These are phyloP conservation scores for Anas platyrhynchos DNA, from an alignment of 2,113 vertebrate genomes.

Conservation along the genomic window DNA sequence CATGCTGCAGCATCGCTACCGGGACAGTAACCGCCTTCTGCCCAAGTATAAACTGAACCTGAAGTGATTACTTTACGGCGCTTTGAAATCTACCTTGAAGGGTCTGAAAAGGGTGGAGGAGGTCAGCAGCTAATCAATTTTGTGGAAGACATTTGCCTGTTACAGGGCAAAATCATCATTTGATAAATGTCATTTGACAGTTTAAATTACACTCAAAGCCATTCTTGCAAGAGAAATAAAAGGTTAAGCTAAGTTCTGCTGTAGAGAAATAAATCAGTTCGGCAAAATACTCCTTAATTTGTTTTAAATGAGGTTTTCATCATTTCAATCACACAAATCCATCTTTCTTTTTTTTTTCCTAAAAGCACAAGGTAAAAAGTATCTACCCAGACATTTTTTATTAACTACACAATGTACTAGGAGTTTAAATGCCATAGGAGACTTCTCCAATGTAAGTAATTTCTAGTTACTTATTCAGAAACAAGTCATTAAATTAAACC, in stretches of 20 bases:
- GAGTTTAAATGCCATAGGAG: not conserved
- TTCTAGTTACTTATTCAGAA: not conserved
- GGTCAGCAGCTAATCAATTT: constrained; percentile 70
- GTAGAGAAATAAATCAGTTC: constrained; percentile 60
- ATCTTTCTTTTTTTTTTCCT: not conserved
- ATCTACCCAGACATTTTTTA: not conserved
- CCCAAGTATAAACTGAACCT: constrained; percentile 48
- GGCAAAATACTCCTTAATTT: constrained; percentile 61
- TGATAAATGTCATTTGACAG: constrained; percentile 71
- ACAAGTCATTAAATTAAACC: not conserved
- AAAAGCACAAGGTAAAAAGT: constrained; percentile 3
- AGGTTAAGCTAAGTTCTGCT: constrained; percentile 64
- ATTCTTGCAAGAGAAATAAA: constrained; percentile 67
- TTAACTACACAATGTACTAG: not conserved
- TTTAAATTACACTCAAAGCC: constrained; percentile 63
- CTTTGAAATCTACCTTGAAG: constrained; percentile 66
- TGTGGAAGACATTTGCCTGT: constrained; percentile 69
- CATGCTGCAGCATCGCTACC: not conserved
- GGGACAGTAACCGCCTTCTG: constrained; percentile 57
- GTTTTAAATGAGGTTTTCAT: constrained; percentile 67
- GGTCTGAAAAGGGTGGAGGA: constrained; percentile 48
- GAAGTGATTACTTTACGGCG: constrained; percentile 63
- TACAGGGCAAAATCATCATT: constrained; percentile 57
- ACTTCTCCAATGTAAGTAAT: not conserved
- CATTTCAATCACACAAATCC: constrained; percentile 33